Conservation (phyloP, 2,797 vertebrate species). For the Hephaestus fuliginosus region DNA sequence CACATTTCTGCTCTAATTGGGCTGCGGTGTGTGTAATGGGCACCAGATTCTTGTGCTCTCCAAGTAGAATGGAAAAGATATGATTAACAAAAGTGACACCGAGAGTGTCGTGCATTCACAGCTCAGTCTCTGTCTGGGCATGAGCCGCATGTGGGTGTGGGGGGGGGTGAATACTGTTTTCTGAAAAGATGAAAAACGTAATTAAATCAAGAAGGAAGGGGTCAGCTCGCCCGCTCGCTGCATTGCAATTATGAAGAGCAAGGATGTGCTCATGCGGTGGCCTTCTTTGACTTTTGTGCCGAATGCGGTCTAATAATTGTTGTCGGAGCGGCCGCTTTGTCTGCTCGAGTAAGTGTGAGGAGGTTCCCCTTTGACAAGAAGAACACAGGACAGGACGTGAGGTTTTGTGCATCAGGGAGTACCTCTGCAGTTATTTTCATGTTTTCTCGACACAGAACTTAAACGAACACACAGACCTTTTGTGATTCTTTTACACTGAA, state of each 20-base stretch:
- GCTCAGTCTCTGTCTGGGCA: constrained; percentile 14
- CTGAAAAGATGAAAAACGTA: constrained; percentile 29
- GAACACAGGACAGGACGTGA: no score
- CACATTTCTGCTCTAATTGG: constrained; percentile 68
- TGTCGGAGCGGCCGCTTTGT: background rate
- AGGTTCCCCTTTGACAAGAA: background rate
- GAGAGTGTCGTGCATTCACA: background rate
- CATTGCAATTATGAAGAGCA: background rate
- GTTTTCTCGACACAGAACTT: background rate
- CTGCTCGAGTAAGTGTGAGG: background rate
- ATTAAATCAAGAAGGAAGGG: constrained; percentile 26
- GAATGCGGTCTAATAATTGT: background rate
- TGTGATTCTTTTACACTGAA: background rate
- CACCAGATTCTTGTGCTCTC: constrained; percentile 19
- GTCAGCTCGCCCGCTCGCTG: background rate
- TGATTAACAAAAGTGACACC: constrained; percentile 43
- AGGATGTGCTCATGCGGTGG: background rate
- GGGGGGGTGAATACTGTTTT: constrained; percentile 9
- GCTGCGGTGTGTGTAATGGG: constrained; percentile 41
- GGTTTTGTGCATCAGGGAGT: background rate
- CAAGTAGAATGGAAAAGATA: constrained; percentile 27
- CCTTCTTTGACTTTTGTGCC: background rate
- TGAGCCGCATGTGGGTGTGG: background rate
- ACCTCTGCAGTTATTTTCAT: background rate
- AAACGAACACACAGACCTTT: no score